Evolutionary conservation across 2,797 vertebrate species (phyloP), one percentile per base, ranked within the genome.

Genomic region (Menidia menidia): DNA sequence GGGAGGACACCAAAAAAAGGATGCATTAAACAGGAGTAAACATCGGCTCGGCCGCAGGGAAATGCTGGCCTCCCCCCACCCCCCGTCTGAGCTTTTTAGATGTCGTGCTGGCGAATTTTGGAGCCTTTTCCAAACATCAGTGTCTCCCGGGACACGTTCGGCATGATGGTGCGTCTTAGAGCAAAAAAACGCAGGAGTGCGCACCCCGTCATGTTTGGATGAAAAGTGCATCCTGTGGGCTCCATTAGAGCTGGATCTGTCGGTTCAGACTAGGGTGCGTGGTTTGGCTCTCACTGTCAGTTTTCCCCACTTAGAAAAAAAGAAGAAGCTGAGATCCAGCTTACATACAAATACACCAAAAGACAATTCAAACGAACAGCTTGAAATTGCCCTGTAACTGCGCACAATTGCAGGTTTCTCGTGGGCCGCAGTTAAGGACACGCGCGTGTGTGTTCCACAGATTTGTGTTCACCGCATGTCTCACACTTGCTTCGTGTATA

Each of bases 231-330:
- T 89, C 77, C 77, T 87, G 67, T 69, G 80, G 87, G 75, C 77
- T 81, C 71, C 71, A 78, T 84, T 83, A 89, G 84, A 73, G 82
- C 80, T 57, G 85, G 68, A 87, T 90, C 79, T 88, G 81, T 89
- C 79, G 83, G 82, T 67, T 82, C 77, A 85, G 79, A 80, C 78
- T 25, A 87, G 78, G 79, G 84, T 56, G 82, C 75, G 77, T 89
- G 75, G 63, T 83, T 78, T 73, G 70, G 75, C 66, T 87, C 71
- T 84, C 45, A 62, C 78, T 83, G 77, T 85, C 78, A 78, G 48
- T 73, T 78, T 68, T 53, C 56, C 43, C 59, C 41, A 66, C 60
- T 73, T 51, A 25, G 2, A 25, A 25, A 25, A 25, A 25, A 25
- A 25, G 1, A 25, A 25, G 1, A 42, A 60, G 52, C 33, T 53